phyloP scores from a whole-genome alignment of 2,113 vertebrate species.

The Elephas maximus region DNA sequence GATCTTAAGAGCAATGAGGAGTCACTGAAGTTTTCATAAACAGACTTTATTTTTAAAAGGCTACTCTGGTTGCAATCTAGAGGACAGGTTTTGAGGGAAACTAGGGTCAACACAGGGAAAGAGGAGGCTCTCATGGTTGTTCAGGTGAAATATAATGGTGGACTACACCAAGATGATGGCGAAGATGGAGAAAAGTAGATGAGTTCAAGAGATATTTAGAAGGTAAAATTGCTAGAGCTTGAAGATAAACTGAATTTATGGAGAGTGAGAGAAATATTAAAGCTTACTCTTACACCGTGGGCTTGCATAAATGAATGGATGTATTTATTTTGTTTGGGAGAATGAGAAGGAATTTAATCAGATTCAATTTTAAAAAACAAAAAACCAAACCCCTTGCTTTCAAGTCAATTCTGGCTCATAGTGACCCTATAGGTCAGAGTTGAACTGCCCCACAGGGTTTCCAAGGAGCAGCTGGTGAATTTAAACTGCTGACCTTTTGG shows the following conservation, averaged over 20 bases:
- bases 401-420: too few species aligned
- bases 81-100: not conserved
- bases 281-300: not conserved
- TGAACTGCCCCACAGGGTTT: too few species aligned
- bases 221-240: conserved; percentile 15
- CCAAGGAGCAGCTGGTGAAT: too few species aligned
- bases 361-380: not conserved
- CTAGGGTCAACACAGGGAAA: not conserved
- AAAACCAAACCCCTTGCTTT: too few species aligned
- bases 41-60: not conserved
- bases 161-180: not conserved
- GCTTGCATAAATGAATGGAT: not conserved
- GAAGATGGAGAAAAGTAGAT: not conserved
- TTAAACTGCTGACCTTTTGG: too few species aligned
- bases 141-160: not conserved
- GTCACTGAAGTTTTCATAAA: not conserved
- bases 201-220: not conserved
- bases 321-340: not conserved
- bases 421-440: too few species aligned
- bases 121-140: not conserved
- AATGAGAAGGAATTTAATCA: not conserved
- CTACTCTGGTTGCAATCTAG: not conserved
- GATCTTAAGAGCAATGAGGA: not conserved
- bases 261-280: not conserved
- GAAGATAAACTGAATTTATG: not conserved